These are phyloP conservation scores for Ploceus nigricollis DNA, from an alignment of 2,113 vertebrate genomes.

Conservation along the genomic window DNA sequence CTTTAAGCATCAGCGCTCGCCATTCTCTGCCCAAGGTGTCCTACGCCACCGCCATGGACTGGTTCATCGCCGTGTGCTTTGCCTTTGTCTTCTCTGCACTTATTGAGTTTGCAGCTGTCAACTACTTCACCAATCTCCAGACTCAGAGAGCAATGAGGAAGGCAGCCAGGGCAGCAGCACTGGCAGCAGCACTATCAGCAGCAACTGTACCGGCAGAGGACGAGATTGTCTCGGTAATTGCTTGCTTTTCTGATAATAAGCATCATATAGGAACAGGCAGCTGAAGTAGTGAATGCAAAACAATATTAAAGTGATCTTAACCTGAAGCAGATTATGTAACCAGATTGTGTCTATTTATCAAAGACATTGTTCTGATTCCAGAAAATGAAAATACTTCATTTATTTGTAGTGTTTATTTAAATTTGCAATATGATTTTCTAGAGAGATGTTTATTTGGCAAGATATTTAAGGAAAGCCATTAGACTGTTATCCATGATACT, in stretches of 20 bases:
- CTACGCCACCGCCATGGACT: slow-evolving; percentile 95
- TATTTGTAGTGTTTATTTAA: not conserved
- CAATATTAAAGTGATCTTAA: slow-evolving; percentile 26
- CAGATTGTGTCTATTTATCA: not conserved
- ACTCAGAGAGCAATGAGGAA: slow-evolving; percentile 82
- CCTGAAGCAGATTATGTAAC: slow-evolving; percentile 71
- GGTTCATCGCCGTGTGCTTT: slow-evolving; percentile 97
- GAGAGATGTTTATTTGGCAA: not conserved
- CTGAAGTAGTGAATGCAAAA: slow-evolving; percentile 36
- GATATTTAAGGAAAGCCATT: slow-evolving; percentile 6
- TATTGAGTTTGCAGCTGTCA: slow-evolving; percentile 97
- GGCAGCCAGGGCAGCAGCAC: slow-evolving; percentile 69
- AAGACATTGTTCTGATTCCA: not conserved
- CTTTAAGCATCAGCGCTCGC: slow-evolving; percentile 91
- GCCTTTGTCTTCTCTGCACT: slow-evolving; percentile 96
- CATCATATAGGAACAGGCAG: slow-evolving; percentile 70
- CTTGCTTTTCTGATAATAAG: slow-evolving; percentile 71
- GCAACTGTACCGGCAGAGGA: slow-evolving; percentile 68
- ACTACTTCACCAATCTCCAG: slow-evolving; percentile 96
- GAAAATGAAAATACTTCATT: not conserved
- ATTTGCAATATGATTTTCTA: not conserved
- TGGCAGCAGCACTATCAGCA: slow-evolving; percentile 81
- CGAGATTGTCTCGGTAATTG: slow-evolving; percentile 84
- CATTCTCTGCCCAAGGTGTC: slow-evolving; percentile 95
- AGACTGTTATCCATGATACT: not conserved